Evolutionary conservation across 2,113 vertebrate species (phyloP).

Genomic region (Microtus oregoni): DNA sequence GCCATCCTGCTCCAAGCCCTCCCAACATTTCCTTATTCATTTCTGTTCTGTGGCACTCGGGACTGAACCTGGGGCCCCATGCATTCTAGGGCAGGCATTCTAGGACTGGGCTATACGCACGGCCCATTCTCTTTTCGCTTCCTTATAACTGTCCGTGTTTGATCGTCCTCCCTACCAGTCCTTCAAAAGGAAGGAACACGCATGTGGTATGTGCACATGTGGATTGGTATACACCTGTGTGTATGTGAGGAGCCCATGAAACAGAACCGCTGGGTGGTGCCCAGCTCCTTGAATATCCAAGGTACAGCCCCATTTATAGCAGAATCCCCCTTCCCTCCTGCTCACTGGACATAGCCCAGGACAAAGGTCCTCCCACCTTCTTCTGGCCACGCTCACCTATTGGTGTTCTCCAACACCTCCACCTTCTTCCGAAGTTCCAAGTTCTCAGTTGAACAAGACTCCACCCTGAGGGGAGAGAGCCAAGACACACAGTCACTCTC

Average conservation of each 20-base stretch:
- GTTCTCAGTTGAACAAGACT: slow-evolving; percentile 98
- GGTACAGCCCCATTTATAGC: not conserved
- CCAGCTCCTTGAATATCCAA: accelerated
- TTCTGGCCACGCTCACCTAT: slow-evolving; percentile 89
- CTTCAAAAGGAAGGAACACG: not conserved
- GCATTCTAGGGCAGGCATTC: not conserved
- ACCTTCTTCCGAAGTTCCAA: slow-evolving; percentile 96
- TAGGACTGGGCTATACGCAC: not conserved
- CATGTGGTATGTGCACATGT: too few relatives aligned
- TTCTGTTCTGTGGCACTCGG: not conserved
- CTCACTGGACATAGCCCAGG: too few relatives aligned
- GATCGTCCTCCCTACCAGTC: not conserved
- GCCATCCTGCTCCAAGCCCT: not conserved
- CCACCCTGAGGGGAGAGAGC: slow-evolving; percentile 90
- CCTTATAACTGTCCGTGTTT: not conserved
- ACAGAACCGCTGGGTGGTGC: not conserved
- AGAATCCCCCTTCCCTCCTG: not conserved
- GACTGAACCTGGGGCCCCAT: not conserved
- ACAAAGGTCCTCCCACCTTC: too few relatives aligned
- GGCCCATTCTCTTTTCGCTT: not conserved
- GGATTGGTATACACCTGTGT: accelerated
- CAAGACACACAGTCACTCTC: not conserved
- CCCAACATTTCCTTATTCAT: not conserved
- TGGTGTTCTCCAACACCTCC: slow-evolving; percentile 96
- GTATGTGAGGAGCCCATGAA: not conserved